Base-by-base conservation (phyloP, 2,797 vertebrate genomes). In the Poeciliopsis turneri region DNA sequence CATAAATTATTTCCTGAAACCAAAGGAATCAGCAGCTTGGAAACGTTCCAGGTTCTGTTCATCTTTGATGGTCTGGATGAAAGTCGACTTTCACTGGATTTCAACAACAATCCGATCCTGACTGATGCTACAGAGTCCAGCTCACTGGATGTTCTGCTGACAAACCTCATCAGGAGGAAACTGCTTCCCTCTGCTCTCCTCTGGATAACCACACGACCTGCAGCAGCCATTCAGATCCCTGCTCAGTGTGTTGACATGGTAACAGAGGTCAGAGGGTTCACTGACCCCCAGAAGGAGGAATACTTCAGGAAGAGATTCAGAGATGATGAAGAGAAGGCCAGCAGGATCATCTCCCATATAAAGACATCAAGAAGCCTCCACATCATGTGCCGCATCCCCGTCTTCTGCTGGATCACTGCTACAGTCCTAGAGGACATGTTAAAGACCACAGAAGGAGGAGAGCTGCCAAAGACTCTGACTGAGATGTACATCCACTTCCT, bases 191-290 rank as follows among this genome's bases (percentile, higher is more conserved):
- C 69, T 28, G 69, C 69, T 46, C 69, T 13, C 69, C n/a, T 71
- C 69, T 71, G 69, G 69, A 71, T 71, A 59, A 59, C 57, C 57
- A 33, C 69, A 46, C n/a, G 69, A 43, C 69, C 25, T n/a, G 41
- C 43, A 46, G 69, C 41, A 45, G 25, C 69, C 69, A 59, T 6
- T 59, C 57, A 59, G 57, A 59, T 59, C 57, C 57, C 57, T 59
- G 0, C 57, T 59, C 1, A 59, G 13, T 59, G 57, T 59, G 13
- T 59, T 30, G 13, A 0, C 13, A 15, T 59, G 57, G 5, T 30
- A 2, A 59, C 57, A 1, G 57, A 59, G 28, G 6, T 59, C 4
- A 59, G 57, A 59, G 57, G 57, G 57, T 59, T 59, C 57, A 59
- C 0, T 5, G 4, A 59, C 57, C 5, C 13, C 16, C 57, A 59